These are phyloP conservation scores for Himalopsyche japonica DNA, from an alignment of 2,888 invertebrate species.

Conservation along the genomic window DNA sequence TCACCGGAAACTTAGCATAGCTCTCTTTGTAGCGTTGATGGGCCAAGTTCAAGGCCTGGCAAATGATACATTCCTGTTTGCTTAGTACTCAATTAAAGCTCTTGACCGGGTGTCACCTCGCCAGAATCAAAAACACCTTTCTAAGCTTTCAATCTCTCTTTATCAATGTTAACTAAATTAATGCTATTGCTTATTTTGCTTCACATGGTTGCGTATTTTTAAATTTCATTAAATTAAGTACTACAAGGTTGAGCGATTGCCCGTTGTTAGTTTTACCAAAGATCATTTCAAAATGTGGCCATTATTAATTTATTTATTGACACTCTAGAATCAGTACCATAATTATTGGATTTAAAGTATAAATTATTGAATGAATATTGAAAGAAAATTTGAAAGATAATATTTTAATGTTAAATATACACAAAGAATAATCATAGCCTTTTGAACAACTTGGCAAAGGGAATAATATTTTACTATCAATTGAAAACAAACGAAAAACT, in stretches of 20 bases:
- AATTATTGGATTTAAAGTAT: no score
- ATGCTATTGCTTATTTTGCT: neutral
- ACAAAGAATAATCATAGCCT: no score
- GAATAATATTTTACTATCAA: no score
- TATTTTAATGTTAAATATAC: no score
- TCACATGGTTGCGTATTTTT: neutral
- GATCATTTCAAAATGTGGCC: neutral
- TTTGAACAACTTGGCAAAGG: no score
- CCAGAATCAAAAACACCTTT: neutral
- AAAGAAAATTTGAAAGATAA: no score
- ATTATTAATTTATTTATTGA: neutral
- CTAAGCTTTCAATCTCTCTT: neutral
- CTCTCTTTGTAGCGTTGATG: neutral
- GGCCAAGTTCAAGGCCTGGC: neutral
- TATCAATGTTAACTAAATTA: neutral
- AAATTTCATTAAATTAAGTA: neutral
- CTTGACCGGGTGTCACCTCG: neutral
- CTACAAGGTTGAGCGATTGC: neutral
- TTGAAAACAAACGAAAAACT: no score
- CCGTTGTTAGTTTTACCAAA: neutral
- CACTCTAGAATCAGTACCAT: no score
- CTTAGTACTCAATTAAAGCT: neutral
- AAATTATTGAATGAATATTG: no score
- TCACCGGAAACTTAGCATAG: conserved; percentile 23
- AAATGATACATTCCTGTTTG: neutral